Evolutionary conservation across 1,140 invertebrate genomes (phyloP).

Genomic region (Ephestia elutella): DNA sequence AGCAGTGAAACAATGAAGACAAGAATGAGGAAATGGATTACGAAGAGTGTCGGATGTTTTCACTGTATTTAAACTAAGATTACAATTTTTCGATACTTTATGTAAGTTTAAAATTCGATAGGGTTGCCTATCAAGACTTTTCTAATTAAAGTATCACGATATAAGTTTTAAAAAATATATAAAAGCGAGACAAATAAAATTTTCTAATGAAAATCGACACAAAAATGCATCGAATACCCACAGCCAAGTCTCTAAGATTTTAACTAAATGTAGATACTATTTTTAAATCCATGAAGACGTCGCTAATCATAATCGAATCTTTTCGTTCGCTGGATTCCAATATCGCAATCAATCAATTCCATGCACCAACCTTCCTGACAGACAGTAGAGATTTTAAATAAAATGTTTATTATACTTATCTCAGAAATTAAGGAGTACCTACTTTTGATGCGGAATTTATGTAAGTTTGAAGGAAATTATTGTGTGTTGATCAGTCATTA

Average conservation of each 20-base stretch:
- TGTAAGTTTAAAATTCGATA: neutral
- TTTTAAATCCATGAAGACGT: neutral
- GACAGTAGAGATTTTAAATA: neutral
- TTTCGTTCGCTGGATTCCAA: conserved; percentile 42
- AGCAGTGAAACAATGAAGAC: conserved; percentile 25
- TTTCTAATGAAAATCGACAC: too few relatives aligned
- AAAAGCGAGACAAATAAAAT: too few relatives aligned
- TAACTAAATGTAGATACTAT: too few relatives aligned
- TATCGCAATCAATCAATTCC: conserved; percentile 27
- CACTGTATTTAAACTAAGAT: conserved; percentile 36
- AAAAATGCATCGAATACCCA: too few relatives aligned
- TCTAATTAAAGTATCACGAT: too few relatives aligned
- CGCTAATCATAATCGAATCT: conserved; percentile 58
- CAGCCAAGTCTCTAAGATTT: too few relatives aligned
- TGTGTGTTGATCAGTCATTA: too few relatives aligned
- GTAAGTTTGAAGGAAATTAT: too few relatives aligned
- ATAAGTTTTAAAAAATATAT: too few relatives aligned
- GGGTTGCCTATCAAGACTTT: neutral
- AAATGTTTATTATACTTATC: neutral
- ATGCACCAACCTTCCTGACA: neutral
- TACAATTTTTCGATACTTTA: conserved; percentile 20
- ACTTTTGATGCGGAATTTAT: too few relatives aligned
- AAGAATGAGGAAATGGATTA: conserved; percentile 42
- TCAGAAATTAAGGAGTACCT: too few relatives aligned
- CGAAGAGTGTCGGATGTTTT: conserved; percentile 34